phyloP scores from a whole-genome alignment of 2,113 vertebrate genomes.

The Leucopternis melanops region DNA sequence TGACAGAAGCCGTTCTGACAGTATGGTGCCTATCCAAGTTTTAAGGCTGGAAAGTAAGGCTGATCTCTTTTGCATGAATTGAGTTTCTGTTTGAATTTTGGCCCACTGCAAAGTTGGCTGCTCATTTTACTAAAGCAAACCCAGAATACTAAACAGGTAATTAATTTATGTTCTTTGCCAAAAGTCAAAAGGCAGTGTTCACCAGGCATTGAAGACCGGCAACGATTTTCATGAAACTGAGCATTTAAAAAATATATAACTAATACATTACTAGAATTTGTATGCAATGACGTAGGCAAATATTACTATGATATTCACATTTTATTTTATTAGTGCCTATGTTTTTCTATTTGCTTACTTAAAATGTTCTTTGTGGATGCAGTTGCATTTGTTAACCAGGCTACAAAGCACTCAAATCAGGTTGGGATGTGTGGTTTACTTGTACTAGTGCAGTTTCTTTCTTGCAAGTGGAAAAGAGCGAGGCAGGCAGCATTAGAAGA shows the following conservation, averaged over 20 bases:
- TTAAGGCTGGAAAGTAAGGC: background rate
- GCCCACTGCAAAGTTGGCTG: conserved; percentile 40
- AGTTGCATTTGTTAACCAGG: background rate
- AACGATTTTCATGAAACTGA: background rate
- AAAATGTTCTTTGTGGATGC: background rate
- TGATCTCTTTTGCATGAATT: conserved; percentile 8
- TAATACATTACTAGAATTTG: background rate
- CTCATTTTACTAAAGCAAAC: conserved; percentile 42
- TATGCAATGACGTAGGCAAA: background rate
- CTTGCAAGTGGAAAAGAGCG: background rate
- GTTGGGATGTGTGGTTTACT: background rate
- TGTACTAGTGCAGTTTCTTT: background rate
- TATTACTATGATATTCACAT: background rate
- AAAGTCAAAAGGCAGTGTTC: conserved; percentile 38
- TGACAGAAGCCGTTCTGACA: background rate
- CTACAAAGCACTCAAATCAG: background rate
- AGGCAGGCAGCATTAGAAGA: background rate
- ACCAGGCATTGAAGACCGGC: background rate
- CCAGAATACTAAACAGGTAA: conserved; percentile 60
- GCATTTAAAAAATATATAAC: background rate
- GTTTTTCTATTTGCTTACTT: background rate
- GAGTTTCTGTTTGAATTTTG: conserved; percentile 56
- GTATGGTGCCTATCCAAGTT: conserved; percentile 11
- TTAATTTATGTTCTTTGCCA: conserved; percentile 45
- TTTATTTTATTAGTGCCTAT: background rate